Percentiles rank a stretch among this genome's conserved stretches.
Conservation (phyloP, 2,888 invertebrate species). For the Drosophila basisetae region DNA sequence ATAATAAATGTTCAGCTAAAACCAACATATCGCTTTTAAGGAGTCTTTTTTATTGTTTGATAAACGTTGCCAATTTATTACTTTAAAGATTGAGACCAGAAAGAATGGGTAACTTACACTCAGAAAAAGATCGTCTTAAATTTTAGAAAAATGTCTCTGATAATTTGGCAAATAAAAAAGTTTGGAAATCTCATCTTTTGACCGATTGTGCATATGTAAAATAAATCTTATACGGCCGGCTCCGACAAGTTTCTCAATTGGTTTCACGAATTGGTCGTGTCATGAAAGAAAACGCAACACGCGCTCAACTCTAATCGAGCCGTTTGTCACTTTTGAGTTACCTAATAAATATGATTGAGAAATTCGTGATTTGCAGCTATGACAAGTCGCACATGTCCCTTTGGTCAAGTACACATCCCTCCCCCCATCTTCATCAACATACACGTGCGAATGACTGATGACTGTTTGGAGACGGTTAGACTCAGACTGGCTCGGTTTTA, state of each 20-base stretch:
- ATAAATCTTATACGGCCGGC: not conserved
- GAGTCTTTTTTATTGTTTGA: not conserved
- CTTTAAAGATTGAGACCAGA: not conserved
- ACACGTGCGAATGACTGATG: conserved; percentile 58
- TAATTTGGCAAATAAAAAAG: not conserved
- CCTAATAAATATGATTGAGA: conserved; percentile 69
- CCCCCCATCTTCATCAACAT: not conserved
- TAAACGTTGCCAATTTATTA: not conserved
- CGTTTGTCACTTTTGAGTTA: not conserved
- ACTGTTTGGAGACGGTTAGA: conserved; percentile 6
- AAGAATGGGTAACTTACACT: not conserved
- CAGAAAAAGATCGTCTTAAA: not conserved
- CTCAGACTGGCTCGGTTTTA: conserved; percentile 9
- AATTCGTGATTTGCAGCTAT: conserved; percentile 57
- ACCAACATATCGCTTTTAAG: not conserved
- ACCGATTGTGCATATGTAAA: not conserved
- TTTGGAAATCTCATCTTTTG: not conserved
- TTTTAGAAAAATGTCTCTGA: not conserved
- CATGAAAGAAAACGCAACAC: not conserved
- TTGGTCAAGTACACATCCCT: conserved; percentile 13
- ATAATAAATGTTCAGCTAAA: not conserved
- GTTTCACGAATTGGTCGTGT: not conserved
- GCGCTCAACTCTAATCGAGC: not conserved
- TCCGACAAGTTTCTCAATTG: not conserved
- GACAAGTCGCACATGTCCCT: conserved; percentile 40